These are phyloP conservation scores for Bungarus multicinctus DNA, from an alignment of 2,113 vertebrate genomes.

Conservation along the genomic window DNA sequence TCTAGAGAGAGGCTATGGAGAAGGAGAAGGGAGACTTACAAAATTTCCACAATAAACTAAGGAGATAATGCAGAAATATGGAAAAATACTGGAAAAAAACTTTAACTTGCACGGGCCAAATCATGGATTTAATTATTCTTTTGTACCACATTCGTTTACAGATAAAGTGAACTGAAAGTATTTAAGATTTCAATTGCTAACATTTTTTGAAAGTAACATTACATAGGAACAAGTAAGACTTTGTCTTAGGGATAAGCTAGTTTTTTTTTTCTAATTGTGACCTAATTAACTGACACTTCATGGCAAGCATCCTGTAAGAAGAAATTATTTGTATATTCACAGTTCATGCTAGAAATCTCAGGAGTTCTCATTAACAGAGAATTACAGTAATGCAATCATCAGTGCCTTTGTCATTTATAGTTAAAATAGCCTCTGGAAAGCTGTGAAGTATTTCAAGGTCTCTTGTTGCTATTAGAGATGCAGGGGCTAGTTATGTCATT, in stretches of 20 bases:
- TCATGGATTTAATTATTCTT: slow-evolving; percentile 20
- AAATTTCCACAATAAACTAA: slow-evolving; percentile 1
- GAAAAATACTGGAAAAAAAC: not conserved
- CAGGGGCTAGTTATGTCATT: not conserved
- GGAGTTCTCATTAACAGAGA: slow-evolving; percentile 61
- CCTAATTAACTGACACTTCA: slow-evolving; percentile 47
- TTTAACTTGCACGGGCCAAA: not conserved
- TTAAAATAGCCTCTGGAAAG: slow-evolving; percentile 47
- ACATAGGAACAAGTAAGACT: slow-evolving; percentile 42
- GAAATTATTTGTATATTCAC: slow-evolving; percentile 46
- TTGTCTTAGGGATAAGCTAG: slow-evolving; percentile 30
- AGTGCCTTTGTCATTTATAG: slow-evolving; percentile 53
- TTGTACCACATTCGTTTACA: slow-evolving; percentile 25
- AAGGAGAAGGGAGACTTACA: not conserved
- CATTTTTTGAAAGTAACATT: slow-evolving; percentile 25
- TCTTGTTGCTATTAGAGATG: slow-evolving; percentile 40
- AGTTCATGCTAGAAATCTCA: slow-evolving; percentile 48
- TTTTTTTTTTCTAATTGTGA: slow-evolving; percentile 42
- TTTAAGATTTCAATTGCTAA: slow-evolving; percentile 37
- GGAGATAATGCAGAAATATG: slow-evolving; percentile 10
- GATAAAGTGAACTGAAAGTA: slow-evolving; percentile 27
- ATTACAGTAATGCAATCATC: slow-evolving; percentile 44
- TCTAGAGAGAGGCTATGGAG: not conserved
- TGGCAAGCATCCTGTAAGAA: slow-evolving; percentile 43
- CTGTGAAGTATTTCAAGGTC: slow-evolving; percentile 42